phyloP scores from a whole-genome alignment of 2,797 vertebrate species.

The Acrossocheilus fasciatus region DNA sequence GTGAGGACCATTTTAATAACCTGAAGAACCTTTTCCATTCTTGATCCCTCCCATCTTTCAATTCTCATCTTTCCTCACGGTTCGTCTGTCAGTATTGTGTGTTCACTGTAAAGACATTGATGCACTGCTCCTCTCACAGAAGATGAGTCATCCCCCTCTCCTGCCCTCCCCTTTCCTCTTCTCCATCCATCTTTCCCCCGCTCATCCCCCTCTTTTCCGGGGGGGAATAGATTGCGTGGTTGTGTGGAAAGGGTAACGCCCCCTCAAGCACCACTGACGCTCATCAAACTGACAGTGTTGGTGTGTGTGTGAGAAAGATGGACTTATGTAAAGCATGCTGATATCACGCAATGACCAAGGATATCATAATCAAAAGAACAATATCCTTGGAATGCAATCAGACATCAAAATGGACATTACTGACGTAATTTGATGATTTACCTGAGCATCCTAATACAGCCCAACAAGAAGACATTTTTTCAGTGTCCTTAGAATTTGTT shows the following conservation, averaged over 20 bases:
- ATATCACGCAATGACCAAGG: not conserved
- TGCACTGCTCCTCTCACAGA: slow-evolving; percentile 26
- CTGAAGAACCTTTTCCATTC: not conserved
- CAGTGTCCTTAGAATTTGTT: not conserved
- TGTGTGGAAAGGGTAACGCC: slow-evolving; percentile 29
- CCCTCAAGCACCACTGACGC: slow-evolving; percentile 29
- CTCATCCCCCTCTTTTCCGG: not conserved
- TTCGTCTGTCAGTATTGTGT: slow-evolving; percentile 3
- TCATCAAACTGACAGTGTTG: not conserved
- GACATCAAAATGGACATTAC: not conserved
- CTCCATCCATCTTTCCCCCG: slow-evolving; percentile 1
- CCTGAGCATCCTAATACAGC: not conserved
- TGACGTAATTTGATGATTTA: not conserved
- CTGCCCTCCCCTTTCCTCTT: slow-evolving; percentile 8
- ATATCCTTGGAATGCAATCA: not conserved
- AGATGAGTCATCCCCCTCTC: slow-evolving; percentile 59
- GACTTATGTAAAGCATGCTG: not conserved
- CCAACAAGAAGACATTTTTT: not conserved
- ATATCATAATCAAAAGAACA: not conserved
- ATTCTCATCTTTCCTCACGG: not conserved
- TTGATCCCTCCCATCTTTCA: not conserved
- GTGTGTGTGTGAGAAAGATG: not conserved
- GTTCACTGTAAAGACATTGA: slow-evolving; percentile 35
- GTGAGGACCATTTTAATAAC: too few relatives aligned
- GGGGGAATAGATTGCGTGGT: slow-evolving; percentile 28